Percentiles rank a stretch among this genome's conserved stretches.
Conservation (phyloP, 2,888 invertebrate genomes). For the Loripinus fragilis region DNA sequence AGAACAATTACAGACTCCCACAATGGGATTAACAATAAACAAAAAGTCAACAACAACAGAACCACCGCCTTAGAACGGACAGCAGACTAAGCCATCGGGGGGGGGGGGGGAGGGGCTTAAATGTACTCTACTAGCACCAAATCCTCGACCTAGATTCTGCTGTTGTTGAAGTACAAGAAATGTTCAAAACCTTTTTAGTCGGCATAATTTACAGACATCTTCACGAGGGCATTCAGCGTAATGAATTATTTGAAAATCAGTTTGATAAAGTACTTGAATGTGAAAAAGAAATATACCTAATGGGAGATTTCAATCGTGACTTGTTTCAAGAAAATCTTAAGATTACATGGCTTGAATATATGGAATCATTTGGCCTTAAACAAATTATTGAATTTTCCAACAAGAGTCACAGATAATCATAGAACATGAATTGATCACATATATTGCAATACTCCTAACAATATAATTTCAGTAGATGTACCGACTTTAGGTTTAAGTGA, state of each 20-base stretch:
- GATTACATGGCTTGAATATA: neutral
- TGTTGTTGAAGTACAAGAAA: too few relatives aligned
- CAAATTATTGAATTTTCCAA: neutral
- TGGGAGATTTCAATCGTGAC: constrained; percentile 1
- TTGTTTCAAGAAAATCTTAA: neutral
- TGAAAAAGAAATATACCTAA: neutral
- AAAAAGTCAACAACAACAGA: too few relatives aligned
- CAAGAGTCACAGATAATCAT: neutral
- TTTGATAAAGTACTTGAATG: neutral
- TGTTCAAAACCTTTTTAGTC: neutral
- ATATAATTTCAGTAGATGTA: neutral
- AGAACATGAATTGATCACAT: constrained; percentile 15
- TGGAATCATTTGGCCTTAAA: constrained; percentile 1
- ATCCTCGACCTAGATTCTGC: too few relatives aligned
- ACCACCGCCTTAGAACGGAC: too few relatives aligned
- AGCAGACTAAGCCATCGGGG: too few relatives aligned
- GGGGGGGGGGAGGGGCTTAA: too few relatives aligned
- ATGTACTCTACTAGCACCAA: too few relatives aligned
- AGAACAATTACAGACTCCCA: too few relatives aligned
- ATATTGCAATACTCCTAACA: neutral
- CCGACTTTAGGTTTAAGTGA: constrained; percentile 12
- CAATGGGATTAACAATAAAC: too few relatives aligned
- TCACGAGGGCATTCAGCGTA: neutral
- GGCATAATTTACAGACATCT: neutral
- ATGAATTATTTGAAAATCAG: constrained; percentile 12